Evolutionary conservation across 2,888 invertebrate species (phyloP).

Genomic region (Tachina lurida): DNA sequence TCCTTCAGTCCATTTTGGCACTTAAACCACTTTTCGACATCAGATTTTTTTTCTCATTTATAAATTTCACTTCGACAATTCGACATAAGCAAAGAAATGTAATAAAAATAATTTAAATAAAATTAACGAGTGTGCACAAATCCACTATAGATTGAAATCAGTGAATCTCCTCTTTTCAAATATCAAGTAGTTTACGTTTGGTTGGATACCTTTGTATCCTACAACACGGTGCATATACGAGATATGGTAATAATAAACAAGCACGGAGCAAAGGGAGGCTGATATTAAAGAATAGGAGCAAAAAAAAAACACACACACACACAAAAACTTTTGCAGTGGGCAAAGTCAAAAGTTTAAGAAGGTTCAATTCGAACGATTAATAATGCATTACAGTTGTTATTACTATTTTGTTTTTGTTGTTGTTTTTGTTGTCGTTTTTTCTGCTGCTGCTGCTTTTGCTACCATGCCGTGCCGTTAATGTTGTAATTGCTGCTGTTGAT

Average conservation of each 20-base stretch:
- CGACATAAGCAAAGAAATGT: slow-evolving; percentile 15
- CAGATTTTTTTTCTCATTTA: slow-evolving; percentile 21
- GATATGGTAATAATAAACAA: slow-evolving; percentile 54
- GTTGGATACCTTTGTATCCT: slow-evolving; percentile 51
- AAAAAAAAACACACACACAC: background rate
- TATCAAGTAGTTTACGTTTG: slow-evolving; percentile 52
- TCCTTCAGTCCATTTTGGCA: slow-evolving; percentile 52
- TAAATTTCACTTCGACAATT: slow-evolving; percentile 40
- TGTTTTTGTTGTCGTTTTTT: slow-evolving; percentile 9
- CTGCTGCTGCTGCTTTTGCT: slow-evolving; percentile 19
- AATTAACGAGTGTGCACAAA: slow-evolving; percentile 50
- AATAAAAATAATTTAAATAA: slow-evolving; percentile 45
- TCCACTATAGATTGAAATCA: slow-evolving; percentile 45
- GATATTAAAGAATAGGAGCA: slow-evolving; percentile 6
- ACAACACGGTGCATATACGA: slow-evolving; percentile 22
- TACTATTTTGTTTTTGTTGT: slow-evolving; percentile 21
- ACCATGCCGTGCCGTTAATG: slow-evolving; percentile 22
- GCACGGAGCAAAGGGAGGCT: slow-evolving; percentile 2
- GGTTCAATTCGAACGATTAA: slow-evolving; percentile 65
- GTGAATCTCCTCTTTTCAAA: slow-evolving; percentile 47
- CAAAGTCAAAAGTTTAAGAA: slow-evolving; percentile 65
- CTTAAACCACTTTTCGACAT: slow-evolving; percentile 65
- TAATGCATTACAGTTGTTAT: slow-evolving; percentile 67
- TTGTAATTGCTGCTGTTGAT: slow-evolving; percentile 10
- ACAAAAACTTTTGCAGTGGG: slow-evolving; percentile 55